Evolutionary conservation across 1,140 invertebrate genomes (phyloP).

Genomic region (Atta cephalotes): DNA sequence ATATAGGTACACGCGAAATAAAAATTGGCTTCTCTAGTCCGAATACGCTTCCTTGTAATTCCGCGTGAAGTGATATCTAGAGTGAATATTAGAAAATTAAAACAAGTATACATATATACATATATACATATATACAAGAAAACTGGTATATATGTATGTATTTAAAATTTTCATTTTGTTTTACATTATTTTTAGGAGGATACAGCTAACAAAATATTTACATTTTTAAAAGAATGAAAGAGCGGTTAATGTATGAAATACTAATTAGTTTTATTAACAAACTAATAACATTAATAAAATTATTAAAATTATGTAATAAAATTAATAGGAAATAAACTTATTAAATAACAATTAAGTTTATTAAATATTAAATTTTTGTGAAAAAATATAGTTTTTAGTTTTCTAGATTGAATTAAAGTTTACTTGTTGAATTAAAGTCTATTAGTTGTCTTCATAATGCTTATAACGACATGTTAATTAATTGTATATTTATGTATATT

Average conservation of each 20-base stretch:
- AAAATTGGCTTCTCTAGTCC: neutral
- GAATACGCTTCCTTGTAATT: neutral
- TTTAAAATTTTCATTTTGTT: conserved; percentile 10
- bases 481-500: no score
- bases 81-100: neutral
- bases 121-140: neutral
- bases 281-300: no score
- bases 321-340: no score
- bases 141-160: neutral
- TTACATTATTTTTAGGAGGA: neutral
- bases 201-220: no score
- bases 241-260: no score
- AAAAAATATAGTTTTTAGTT: neutral
- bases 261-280: no score
- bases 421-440: neutral
- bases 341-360: no score
- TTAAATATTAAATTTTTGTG: neutral
- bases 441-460: neutral
- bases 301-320: no score
- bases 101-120: neutral
- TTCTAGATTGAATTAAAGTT: neutral
- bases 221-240: no score
- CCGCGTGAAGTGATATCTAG: neutral
- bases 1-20: neutral
- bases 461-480: no score